These are phyloP conservation scores for Drosophila parthenogenetica DNA, from an alignment of 2,888 invertebrate genomes.

Conservation along the genomic window DNA sequence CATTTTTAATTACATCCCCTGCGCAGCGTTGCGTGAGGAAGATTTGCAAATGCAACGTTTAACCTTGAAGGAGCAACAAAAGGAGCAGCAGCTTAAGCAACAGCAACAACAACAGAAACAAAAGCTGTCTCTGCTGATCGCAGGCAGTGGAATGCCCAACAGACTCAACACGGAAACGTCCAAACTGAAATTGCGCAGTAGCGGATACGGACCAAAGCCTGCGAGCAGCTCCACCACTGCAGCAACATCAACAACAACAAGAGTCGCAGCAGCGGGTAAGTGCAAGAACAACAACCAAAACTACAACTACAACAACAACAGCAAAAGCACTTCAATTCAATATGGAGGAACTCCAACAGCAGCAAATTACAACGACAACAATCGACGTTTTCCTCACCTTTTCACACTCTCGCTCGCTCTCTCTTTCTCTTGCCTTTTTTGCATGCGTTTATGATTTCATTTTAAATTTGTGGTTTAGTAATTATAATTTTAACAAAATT, in stretches of 20 bases:
- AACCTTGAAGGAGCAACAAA: constrained; percentile 59
- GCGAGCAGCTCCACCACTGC: constrained; percentile 30
- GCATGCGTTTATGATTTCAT: constrained; percentile 40
- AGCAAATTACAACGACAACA: constrained; percentile 35
- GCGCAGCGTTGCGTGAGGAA: constrained; percentile 82
- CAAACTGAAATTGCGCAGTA: constrained; percentile 59
- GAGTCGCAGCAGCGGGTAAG: constrained; percentile 59
- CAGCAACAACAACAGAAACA: constrained; percentile 14
- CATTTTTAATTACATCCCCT: constrained; percentile 30
- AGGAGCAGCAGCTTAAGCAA: constrained; percentile 33
- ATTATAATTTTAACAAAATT: constrained; percentile 21
- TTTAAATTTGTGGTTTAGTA: constrained; percentile 20
- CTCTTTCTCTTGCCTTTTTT: constrained; percentile 23
- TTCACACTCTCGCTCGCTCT: constrained; percentile 21
- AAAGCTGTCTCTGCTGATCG: constrained; percentile 71
- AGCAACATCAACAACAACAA: constrained; percentile 26
- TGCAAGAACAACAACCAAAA: constrained; percentile 48
- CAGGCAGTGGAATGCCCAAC: constrained; percentile 13
- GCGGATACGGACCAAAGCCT: constrained; percentile 64
- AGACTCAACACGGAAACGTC: constrained; percentile 38
- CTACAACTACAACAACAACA: constrained; percentile 29
- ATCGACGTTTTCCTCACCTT: constrained; percentile 44
- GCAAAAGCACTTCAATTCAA: constrained; percentile 28
- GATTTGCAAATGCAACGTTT: constrained; percentile 82
- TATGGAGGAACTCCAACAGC: constrained; percentile 26